Conservation (phyloP, 2,888 invertebrate species). For the Ennomos fuscantarius region DNA sequence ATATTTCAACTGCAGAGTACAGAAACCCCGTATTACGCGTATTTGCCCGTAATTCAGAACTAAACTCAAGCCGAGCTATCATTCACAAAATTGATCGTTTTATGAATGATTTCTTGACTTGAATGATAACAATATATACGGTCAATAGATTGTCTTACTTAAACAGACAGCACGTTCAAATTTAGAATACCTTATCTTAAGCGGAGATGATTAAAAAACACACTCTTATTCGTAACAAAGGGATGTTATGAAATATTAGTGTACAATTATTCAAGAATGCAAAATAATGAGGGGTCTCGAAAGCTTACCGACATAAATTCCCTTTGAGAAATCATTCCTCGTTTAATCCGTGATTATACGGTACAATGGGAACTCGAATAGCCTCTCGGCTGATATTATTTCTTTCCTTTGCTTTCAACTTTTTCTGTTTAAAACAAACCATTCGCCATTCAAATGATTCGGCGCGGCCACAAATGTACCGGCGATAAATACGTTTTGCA, state of each 20-base stretch:
- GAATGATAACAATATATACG: no score
- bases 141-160: no score
- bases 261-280: slow-evolving; percentile 32
- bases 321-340: slow-evolving; percentile 49
- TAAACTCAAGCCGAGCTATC: no score
- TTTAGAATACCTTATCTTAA: background rate
- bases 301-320: slow-evolving; percentile 28
- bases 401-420: slow-evolving; percentile 27
- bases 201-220: slow-evolving; percentile 3
- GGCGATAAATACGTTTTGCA: slow-evolving; percentile 2
- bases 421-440: slow-evolving; percentile 26
- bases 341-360: slow-evolving; percentile 50
- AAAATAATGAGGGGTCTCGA: slow-evolving; percentile 33
- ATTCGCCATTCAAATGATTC: slow-evolving; percentile 12
- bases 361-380: slow-evolving; percentile 46
- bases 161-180: no score
- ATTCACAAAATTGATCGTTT: no score
- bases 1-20: no score
- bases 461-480: background rate
- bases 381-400: slow-evolving; percentile 31
- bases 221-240: slow-evolving; percentile 21
- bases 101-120: no score
- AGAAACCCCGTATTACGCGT: no score
- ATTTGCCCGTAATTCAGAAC: no score
- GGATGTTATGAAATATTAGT: slow-evolving; percentile 34